Percentiles rank a stretch among this genome's conserved stretches.
Evolutionary conservation across 2,888 invertebrate genomes (phyloP).

Genomic region (Temnothorax ravouxi): DNA sequence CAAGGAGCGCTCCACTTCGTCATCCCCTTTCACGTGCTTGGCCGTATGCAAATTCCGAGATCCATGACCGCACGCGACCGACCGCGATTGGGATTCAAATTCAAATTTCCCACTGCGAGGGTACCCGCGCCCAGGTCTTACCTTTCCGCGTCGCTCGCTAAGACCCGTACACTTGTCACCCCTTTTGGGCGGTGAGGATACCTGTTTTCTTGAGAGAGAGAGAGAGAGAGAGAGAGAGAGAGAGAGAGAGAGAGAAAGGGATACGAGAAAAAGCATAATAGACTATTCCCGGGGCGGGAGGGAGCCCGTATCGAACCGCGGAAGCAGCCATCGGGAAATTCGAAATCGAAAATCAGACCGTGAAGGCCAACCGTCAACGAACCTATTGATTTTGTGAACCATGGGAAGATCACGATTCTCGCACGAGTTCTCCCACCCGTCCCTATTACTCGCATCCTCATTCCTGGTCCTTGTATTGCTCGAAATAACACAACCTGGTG

Average conservation of each 20-base stretch:
- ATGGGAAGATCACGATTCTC: slow-evolving; percentile 44
- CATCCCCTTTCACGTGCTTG: slow-evolving; percentile 59
- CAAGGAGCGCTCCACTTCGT: slow-evolving; percentile 52
- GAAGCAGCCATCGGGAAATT: slow-evolving; percentile 13
- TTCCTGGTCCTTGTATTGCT: slow-evolving; percentile 5
- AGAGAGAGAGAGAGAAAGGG: background rate
- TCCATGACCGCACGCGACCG: slow-evolving; percentile 79
- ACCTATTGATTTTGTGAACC: slow-evolving; percentile 21
- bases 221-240: slow-evolving; percentile 2
- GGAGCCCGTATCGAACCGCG: background rate
- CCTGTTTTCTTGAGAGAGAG: slow-evolving; percentile 52
- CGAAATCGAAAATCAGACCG: slow-evolving; percentile 23
- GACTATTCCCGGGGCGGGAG: background rate
- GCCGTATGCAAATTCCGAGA: slow-evolving; percentile 72
- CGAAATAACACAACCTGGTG: slow-evolving; percentile 39
- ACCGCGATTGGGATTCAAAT: slow-evolving; percentile 76
- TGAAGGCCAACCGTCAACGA: slow-evolving; percentile 27
- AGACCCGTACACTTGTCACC: slow-evolving; percentile 72
- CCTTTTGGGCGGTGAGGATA: slow-evolving; percentile 40
- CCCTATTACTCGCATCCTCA: background rate
- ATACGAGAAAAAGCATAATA: background rate
- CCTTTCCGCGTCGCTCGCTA: slow-evolving; percentile 61
- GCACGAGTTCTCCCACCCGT: background rate
- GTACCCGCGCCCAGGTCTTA: slow-evolving; percentile 61
- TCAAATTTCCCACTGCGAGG: slow-evolving; percentile 72